Percentiles rank a stretch among this genome's conserved stretches.
Conservation (phyloP, 2,888 invertebrate genomes). For the Lottia scabra region DNA sequence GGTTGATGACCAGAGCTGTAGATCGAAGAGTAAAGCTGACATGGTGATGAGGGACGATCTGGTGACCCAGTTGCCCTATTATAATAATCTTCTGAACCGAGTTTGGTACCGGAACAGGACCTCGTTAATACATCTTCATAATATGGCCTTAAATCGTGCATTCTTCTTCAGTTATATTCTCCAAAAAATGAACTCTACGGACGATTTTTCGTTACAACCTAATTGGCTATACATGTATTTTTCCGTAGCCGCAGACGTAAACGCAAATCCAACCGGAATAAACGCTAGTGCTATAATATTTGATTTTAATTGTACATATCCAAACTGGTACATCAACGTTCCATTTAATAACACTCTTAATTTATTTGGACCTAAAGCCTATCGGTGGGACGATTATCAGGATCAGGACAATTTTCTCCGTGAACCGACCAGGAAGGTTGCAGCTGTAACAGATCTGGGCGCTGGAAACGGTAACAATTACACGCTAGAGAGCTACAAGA, state of each 20-base stretch:
- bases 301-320: slow-evolving; percentile 91
- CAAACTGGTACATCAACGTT: slow-evolving; percentile 83
- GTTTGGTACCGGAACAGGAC: slow-evolving; percentile 89
- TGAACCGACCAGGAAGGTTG: slow-evolving; percentile 93
- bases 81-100: slow-evolving; percentile 72
- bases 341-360: slow-evolving; percentile 93
- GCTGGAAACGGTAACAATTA: slow-evolving; percentile 88
- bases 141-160: slow-evolving; percentile 92
- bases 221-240: slow-evolving; percentile 98
- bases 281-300: slow-evolving; percentile 89
- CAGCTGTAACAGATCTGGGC: slow-evolving; percentile 71
- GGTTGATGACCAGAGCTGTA: slow-evolving; percentile 88
- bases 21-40: slow-evolving; percentile 85
- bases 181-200: slow-evolving; percentile 46
- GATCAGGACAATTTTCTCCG: slow-evolving; percentile 94
- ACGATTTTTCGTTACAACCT: slow-evolving; percentile 85
- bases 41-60: slow-evolving; percentile 85
- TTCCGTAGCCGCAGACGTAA: slow-evolving; percentile 93
- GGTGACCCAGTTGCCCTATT: slow-evolving; percentile 79
- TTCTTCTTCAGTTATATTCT: slow-evolving; percentile 76
- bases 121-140: slow-evolving; percentile 90
- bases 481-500: slow-evolving; percentile 70
- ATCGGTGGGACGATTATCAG: slow-evolving; percentile 68
- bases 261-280: slow-evolving; percentile 87
- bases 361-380: slow-evolving; percentile 92